These are phyloP conservation scores for Pyrocephalus nanus DNA, from an alignment of 2,797 vertebrate genomes.

Conservation along the genomic window DNA sequence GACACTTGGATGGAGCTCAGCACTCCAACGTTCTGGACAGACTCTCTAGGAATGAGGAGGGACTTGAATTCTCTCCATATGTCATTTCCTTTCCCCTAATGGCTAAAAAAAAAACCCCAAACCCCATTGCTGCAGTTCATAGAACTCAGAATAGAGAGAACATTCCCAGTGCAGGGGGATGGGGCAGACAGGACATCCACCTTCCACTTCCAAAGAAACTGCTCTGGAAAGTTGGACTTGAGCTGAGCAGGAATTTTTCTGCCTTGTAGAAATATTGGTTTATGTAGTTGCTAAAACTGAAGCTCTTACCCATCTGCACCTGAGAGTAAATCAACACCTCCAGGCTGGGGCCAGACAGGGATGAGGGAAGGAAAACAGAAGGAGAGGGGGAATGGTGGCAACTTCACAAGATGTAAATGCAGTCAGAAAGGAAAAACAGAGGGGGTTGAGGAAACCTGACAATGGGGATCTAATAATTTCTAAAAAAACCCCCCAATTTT, in stretches of 20 bases:
- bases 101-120: neutral
- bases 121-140: constrained; percentile 2
- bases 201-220: neutral
- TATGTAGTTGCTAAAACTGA: neutral
- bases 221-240: neutral
- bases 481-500: neutral
- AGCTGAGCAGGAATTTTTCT: neutral
- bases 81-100: constrained; percentile 64
- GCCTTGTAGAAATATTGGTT: neutral
- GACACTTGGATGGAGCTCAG: constrained; percentile 46
- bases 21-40: constrained; percentile 50
- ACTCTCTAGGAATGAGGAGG: constrained; percentile 69
- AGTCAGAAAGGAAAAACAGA: neutral
- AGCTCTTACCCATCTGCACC: neutral
- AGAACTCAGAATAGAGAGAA: neutral
- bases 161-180: neutral
- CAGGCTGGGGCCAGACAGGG: neutral
- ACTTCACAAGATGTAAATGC: neutral
- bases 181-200: neutral
- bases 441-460: neutral
- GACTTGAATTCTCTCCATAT: constrained; percentile 68
- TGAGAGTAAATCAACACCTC: neutral
- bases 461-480: neutral
- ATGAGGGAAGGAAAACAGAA: neutral
- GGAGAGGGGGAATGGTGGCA: neutral